Conservation (phyloP, 2,113 vertebrate species). For the Periophthalmus modestus region DNA sequence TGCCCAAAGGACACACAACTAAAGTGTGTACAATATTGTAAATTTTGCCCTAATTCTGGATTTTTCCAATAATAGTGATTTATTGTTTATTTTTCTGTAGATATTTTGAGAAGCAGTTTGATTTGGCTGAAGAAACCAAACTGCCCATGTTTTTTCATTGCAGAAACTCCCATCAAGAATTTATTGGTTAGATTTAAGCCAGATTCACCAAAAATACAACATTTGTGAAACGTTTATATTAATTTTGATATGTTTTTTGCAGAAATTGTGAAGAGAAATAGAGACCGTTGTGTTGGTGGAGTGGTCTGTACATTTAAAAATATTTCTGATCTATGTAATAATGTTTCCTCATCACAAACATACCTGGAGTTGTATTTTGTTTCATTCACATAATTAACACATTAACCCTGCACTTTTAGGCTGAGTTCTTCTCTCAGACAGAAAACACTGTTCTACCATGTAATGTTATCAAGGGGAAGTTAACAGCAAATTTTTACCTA, state of each 20-base stretch:
- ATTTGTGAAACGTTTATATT: neutral
- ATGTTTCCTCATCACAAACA: neutral
- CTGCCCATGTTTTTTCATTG: slow-evolving; percentile 98
- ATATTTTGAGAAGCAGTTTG: slow-evolving; percentile 94
- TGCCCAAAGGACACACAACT: slow-evolving; percentile 92
- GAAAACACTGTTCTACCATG: too few species aligned
- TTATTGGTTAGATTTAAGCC: slow-evolving; percentile 78
- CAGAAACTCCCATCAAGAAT: slow-evolving; percentile 88
- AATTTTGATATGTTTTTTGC: slow-evolving; percentile 6
- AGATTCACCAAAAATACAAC: neutral
- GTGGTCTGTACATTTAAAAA: slow-evolving; percentile 83
- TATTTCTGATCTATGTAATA: neutral
- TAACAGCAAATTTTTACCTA: too few species aligned
- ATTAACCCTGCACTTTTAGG: too few species aligned
- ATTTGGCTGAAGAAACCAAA: slow-evolving; percentile 85
- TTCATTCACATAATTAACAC: too few species aligned
- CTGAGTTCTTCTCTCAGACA: too few species aligned
- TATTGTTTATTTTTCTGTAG: slow-evolving; percentile 1
- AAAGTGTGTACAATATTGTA: slow-evolving; percentile 79
- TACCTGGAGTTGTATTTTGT: too few species aligned
- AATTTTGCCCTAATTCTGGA: too few species aligned
- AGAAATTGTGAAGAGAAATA: slow-evolving; percentile 92
- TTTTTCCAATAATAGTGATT: too few species aligned
- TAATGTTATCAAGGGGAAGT: too few species aligned
- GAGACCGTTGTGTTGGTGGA: slow-evolving; percentile 87